Evolutionary conservation across 2,797 vertebrate species (phyloP).

Genomic region (Trachops cirrhosus): DNA sequence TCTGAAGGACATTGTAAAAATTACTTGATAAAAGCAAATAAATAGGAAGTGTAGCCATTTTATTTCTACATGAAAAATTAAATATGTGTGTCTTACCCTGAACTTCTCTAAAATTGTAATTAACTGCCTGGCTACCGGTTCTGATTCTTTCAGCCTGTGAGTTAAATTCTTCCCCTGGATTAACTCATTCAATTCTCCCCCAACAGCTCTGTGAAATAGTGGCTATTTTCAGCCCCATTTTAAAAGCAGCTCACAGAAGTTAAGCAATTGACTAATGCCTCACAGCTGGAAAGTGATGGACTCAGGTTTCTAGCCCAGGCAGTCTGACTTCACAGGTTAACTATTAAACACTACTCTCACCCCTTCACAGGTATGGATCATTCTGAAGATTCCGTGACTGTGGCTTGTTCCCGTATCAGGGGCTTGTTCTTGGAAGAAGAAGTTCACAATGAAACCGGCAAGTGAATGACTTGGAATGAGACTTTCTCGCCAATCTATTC

Average conservation of each 20-base stretch:
- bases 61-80: background rate
- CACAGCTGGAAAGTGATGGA: background rate
- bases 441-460: background rate
- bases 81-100: background rate
- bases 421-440: background rate
- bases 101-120: background rate
- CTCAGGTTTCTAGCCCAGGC: background rate
- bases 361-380: background rate
- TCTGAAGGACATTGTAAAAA: background rate
- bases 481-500: background rate
- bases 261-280: constrained; percentile 25
- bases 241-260: background rate
- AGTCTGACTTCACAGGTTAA: background rate
- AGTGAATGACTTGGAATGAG: background rate
- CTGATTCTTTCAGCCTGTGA: background rate
- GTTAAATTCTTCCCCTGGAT: background rate
- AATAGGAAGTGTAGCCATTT: background rate
- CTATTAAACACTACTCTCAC: background rate
- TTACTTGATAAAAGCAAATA: background rate
- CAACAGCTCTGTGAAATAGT: background rate
- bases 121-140: background rate
- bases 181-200: constrained; percentile 21
- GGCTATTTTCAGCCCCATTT: constrained; percentile 41
- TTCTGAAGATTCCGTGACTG: background rate
- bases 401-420: background rate